Conservation (phyloP, 2,797 vertebrate species). For the Betta splendens region DNA sequence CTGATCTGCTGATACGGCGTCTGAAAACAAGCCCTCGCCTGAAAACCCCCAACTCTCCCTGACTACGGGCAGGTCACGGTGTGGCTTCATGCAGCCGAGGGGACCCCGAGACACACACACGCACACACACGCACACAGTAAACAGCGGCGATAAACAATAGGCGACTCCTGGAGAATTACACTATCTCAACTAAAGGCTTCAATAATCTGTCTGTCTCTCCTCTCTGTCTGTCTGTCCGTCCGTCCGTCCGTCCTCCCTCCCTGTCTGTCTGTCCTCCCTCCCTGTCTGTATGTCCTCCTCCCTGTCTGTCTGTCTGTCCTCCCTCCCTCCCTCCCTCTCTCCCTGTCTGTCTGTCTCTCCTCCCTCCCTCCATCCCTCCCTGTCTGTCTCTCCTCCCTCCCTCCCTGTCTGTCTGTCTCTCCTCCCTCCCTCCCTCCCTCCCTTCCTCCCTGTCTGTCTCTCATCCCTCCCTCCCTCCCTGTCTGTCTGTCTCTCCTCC, state of each 20-base stretch:
- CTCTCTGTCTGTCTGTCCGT: not conserved
- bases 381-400: not conserved
- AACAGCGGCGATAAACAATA: constrained; percentile 66
- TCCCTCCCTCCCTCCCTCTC: too few relatives aligned
- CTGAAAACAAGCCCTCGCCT: constrained; percentile 42
- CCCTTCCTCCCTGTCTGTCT: too few relatives aligned
- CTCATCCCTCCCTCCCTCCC: too few relatives aligned
- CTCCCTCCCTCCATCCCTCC: too few relatives aligned
- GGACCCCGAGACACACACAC: constrained; percentile 1
- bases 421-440: too few relatives aligned
- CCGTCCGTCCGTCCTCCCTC: too few relatives aligned
- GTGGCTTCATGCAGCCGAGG: too few relatives aligned
- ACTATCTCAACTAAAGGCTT: constrained; percentile 9
- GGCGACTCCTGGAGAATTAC: constrained; percentile 16
- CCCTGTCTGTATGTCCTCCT: too few relatives aligned
- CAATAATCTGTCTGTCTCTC: not conserved
- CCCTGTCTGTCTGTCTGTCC: too few relatives aligned
- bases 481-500: not conserved
- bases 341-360: not conserved
- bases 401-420: not conserved
- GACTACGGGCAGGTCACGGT: not conserved
- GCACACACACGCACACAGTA: constrained; percentile 39
- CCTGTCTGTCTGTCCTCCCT: constrained; percentile 5
- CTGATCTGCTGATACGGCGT: constrained; percentile 37
- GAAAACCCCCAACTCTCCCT: constrained; percentile 30